Conservation (phyloP, 1,140 invertebrate species). For the Dufourea novaeangliae region DNA sequence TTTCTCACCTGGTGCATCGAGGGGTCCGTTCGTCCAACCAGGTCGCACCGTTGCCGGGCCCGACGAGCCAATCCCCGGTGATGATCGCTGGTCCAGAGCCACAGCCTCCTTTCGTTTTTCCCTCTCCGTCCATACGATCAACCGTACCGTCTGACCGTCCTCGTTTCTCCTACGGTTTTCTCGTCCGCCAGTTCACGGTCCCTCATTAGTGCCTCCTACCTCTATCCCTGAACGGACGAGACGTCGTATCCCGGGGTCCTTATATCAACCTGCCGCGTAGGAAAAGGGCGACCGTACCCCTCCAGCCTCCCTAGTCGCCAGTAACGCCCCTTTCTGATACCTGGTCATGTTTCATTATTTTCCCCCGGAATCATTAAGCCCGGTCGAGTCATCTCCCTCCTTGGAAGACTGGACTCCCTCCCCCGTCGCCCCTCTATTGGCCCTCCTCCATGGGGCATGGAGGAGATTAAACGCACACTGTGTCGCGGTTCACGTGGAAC, state of each 20-base stretch:
- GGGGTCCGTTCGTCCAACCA: constrained; percentile 71
- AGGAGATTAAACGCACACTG: constrained; percentile 64
- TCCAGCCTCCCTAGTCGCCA: constrained; percentile 37
- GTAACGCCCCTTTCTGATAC: constrained; percentile 71
- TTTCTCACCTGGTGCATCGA: constrained; percentile 72
- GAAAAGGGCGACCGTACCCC: constrained; percentile 64
- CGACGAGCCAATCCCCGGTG: constrained; percentile 75
- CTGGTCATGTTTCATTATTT: constrained; percentile 79
- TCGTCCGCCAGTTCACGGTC: constrained; percentile 44
- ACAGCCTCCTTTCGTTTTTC: constrained; percentile 68
- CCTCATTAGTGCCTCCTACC: constrained; percentile 80
- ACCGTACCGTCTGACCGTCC: background rate
- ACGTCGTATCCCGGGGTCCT: constrained; percentile 62
- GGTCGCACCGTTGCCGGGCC: constrained; percentile 67
- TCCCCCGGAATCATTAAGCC: constrained; percentile 74
- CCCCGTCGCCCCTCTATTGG: too few relatives aligned
- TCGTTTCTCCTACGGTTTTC: constrained; percentile 7
- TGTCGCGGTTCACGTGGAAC: constrained; percentile 17
- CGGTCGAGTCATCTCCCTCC: constrained; percentile 70
- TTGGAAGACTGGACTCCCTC: constrained; percentile 59
- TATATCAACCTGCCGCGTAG: constrained; percentile 61
- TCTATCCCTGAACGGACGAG: constrained; percentile 43
- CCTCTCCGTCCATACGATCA: constrained; percentile 5
- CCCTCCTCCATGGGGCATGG: constrained; percentile 49
- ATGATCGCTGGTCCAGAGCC: constrained; percentile 74